Percentiles rank a stretch among this genome's conserved stretches.
These are phyloP conservation scores for Nycticebus coucang DNA, from an alignment of 2,113 vertebrate genomes.

Conservation along the genomic window DNA sequence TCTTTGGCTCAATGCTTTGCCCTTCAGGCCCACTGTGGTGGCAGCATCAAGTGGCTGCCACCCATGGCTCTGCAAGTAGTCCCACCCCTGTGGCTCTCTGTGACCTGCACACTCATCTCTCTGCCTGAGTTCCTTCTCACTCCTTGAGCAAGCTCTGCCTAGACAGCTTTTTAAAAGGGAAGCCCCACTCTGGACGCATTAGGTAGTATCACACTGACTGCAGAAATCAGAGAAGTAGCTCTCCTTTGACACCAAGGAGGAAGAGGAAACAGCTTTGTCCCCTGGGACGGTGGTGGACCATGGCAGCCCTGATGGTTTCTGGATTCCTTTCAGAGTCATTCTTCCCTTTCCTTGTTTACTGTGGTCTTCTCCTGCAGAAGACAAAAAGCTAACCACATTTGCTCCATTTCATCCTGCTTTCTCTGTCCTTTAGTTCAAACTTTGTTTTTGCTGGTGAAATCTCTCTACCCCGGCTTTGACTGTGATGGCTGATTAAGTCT, in stretches of 20 bases:
- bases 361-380: background rate
- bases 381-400: background rate
- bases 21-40: background rate
- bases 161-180: background rate
- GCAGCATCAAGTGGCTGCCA: background rate
- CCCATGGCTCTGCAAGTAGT: background rate
- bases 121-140: no score
- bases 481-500: background rate
- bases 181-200: background rate
- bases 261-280: background rate
- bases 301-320: background rate
- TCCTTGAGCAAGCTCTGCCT: background rate
- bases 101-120: background rate
- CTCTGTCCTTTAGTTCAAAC: background rate
- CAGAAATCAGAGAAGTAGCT: background rate
- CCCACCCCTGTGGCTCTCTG: background rate
- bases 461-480: background rate
- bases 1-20: background rate
- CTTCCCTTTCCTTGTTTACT: background rate
- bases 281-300: no score
- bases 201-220: background rate
- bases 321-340: background rate
- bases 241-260: background rate
- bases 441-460: background rate
- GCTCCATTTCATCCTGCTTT: background rate